Percentiles rank a stretch among this genome's conserved stretches.
phyloP scores from a whole-genome alignment of 2,113 vertebrate genomes.

The Physeter macrocephalus region DNA sequence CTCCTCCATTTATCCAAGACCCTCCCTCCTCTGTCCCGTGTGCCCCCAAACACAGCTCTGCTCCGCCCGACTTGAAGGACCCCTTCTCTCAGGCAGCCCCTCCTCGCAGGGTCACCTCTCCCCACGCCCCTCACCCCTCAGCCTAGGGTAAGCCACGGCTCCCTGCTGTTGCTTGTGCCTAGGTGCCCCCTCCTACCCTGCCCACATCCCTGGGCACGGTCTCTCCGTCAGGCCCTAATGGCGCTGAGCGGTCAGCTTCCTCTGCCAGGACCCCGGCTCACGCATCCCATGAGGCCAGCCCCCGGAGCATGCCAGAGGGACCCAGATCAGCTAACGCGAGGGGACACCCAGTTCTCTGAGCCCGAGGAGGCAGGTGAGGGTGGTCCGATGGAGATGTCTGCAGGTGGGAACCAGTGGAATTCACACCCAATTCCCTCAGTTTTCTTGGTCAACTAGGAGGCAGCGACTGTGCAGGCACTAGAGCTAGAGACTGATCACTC shows the following conservation, averaged over 20 bases:
- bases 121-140: too few relatives aligned
- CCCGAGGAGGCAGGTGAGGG: background rate
- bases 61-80: too few relatives aligned
- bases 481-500: background rate
- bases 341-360: background rate
- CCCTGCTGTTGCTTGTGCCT: too few relatives aligned
- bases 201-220: too few relatives aligned
- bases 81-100: too few relatives aligned
- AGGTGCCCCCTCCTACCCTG: too few relatives aligned
- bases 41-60: too few relatives aligned
- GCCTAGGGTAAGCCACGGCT: too few relatives aligned
- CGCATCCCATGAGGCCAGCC: background rate
- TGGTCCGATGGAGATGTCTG: background rate
- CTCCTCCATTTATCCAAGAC: too few relatives aligned
- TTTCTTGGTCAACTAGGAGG: background rate
- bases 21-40: too few relatives aligned
- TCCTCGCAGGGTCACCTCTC: too few relatives aligned
- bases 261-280: background rate
- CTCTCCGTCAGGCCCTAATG: background rate
- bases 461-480: background rate
- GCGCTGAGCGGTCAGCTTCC: background rate
- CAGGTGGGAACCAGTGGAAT: background rate
- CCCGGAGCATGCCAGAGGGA: background rate
- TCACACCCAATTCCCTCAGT: background rate
- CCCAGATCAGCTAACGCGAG: background rate